A percentile compares a stretch with the other conserved stretches of the same genome.
phyloP scores from a whole-genome alignment of 2,113 vertebrate genomes.

The Etheostoma cragini region DNA sequence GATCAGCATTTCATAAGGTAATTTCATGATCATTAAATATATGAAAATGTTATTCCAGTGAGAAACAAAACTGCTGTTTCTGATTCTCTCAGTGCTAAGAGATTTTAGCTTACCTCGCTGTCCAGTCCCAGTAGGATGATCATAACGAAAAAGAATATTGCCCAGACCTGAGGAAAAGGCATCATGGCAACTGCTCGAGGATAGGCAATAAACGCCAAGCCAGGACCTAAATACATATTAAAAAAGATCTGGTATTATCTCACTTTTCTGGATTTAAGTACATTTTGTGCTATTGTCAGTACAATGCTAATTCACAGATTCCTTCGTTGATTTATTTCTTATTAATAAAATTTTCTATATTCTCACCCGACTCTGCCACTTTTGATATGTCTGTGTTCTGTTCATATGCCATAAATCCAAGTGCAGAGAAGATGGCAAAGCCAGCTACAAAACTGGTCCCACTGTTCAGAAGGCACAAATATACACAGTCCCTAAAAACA shows the following conservation, averaged over 20 bases:
- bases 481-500: conserved; percentile 89
- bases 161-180: conserved; percentile 86
- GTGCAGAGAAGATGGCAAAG: conserved; percentile 94
- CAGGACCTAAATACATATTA: conserved; percentile 72
- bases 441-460: conserved; percentile 94
- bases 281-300: neutral
- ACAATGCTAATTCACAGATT: neutral
- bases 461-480: conserved; percentile 94
- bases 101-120: conserved; percentile 77
- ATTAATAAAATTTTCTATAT: neutral
- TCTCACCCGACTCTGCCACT: conserved; percentile 90
- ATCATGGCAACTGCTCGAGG: conserved; percentile 87
- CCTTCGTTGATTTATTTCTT: neutral
- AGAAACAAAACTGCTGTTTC: neutral
- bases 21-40: neutral
- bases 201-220: conserved; percentile 86
- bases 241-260: too few species aligned
- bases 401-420: conserved; percentile 92
- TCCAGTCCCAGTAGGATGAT: conserved; percentile 85
- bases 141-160: conserved; percentile 85
- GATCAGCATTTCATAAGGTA: neutral
- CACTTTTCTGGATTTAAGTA: neutral
- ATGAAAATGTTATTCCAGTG: neutral
- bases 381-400: conserved; percentile 88
- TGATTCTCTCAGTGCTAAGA: neutral